Base-by-base conservation (phyloP, 2,888 invertebrate species). In the Aplocera efformata region DNA sequence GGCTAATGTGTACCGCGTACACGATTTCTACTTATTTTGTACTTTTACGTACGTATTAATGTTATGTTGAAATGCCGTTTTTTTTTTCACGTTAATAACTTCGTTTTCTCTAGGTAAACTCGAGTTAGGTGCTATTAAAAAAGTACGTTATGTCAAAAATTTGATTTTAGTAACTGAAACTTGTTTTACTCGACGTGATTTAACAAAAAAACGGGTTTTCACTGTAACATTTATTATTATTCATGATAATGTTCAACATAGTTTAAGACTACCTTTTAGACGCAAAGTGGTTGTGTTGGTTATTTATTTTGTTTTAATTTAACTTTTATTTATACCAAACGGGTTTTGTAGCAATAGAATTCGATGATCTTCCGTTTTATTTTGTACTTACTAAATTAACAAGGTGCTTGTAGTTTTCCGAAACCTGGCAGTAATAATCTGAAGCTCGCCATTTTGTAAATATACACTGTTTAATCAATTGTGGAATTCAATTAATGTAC, bases 281-380 rank as follows among this genome's bases (percentile, higher is more conserved):
- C 69, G 70, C 69, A 67, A 74, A 69, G 70, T 67, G 84, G 82
- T 86, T 86, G 86, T 86, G 85, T 85, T 83, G 77, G 68, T 81
- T 83, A 85, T 85, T 86, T 85, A 83, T 84, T 83, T 84, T 77
- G 65, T 79, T 77, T 49, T 82, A 75, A 79, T 79, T 84, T 79
- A 80, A 78, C 60, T 72, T 77, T 79, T 82, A 80, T 83, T 83
- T 81, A 81, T 82, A 78, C 72, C 71, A 79, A 81, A 82, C 74
- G 79, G 80, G 81, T 77, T 72, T 52, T 65, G 59, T 76, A 79
- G 73, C 68, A 67, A 61, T 77, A 80, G 69, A 67, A 58, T 64
- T 64, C 58, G 50, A 72, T 64, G 68, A 70, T 77, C 75, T 78
- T 84, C 83, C 78, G 72, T 79, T 77, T 73, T 68, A 46, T 74